Conservation (phyloP, 2,113 vertebrate species). For the Oreotrochilus melanogaster region DNA sequence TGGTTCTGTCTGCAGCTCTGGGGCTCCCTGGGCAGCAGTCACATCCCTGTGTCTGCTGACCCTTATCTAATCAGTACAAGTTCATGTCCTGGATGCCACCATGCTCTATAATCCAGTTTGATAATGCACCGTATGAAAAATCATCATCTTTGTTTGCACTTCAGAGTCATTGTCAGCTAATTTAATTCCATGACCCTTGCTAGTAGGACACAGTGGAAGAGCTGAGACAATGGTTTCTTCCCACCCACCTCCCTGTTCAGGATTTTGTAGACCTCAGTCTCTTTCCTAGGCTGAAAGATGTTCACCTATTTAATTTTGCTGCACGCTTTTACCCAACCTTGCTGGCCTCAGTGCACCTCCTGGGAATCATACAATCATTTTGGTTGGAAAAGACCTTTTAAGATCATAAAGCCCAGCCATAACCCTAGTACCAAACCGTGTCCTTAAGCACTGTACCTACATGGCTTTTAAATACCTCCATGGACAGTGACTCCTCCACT, state of each 20-base stretch:
- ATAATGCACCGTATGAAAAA: neutral
- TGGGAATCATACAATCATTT: neutral
- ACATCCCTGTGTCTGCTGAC: neutral
- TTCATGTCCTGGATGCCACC: constrained; percentile 7
- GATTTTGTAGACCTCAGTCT: neutral
- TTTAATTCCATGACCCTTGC: neutral
- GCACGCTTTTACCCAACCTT: neutral
- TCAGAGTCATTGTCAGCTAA: neutral
- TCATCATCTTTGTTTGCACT: neutral
- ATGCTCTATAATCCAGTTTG: neutral
- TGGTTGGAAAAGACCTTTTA: no score
- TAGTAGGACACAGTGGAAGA: neutral
- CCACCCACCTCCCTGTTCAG: rapidly evolving
- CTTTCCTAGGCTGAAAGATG: neutral
- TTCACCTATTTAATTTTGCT: neutral
- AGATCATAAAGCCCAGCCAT: no score
- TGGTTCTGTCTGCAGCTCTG: neutral
- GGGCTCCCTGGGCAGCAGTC: neutral
- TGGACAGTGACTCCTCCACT: no score
- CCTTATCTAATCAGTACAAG: constrained; percentile 36
- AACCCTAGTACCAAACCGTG: no score
- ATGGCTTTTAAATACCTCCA: no score
- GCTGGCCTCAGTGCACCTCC: neutral
- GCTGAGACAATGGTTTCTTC: neutral
- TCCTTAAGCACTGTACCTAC: no score